phyloP scores from a whole-genome alignment of 2,888 invertebrate species.

The Lasioglossum pauxillum region DNA sequence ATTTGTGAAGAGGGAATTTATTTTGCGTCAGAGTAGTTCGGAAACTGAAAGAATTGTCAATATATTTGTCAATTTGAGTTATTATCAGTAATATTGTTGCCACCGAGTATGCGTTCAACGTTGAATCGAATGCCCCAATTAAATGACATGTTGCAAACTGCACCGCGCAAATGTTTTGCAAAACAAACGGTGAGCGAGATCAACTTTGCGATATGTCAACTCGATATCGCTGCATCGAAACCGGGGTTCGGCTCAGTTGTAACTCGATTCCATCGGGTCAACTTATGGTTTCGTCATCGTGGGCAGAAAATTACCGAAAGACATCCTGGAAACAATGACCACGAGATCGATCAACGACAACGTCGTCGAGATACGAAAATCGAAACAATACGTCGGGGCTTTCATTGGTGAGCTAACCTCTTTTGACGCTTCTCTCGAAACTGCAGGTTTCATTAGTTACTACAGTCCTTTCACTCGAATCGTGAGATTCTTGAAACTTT shows the following conservation, averaged over 20 bases:
- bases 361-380: slow-evolving; percentile 52
- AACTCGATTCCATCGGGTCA: slow-evolving; percentile 29
- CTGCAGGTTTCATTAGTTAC: background rate
- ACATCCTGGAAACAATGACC: slow-evolving; percentile 34
- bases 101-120: background rate
- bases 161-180: slow-evolving; percentile 45
- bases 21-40: background rate
- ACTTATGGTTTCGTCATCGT: slow-evolving; percentile 10
- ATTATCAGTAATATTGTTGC: background rate
- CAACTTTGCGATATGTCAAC: slow-evolving; percentile 53
- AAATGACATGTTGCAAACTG: slow-evolving; percentile 31
- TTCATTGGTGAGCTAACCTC: slow-evolving; percentile 75
- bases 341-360: slow-evolving; percentile 39
- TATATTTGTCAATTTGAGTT: background rate
- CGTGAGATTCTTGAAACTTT: background rate
- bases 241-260: slow-evolving; percentile 40
- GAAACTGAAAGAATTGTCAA: background rate
- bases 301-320: background rate
- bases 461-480: background rate
- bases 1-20: background rate
- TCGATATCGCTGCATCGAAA: slow-evolving; percentile 47
- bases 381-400: slow-evolving; percentile 78
- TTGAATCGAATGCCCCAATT: slow-evolving; percentile 22
- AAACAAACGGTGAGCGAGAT: slow-evolving; percentile 53
- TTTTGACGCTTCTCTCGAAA: background rate